These are phyloP conservation scores for Pristis pectinata DNA, from an alignment of 2,797 vertebrate species.

Conservation along the genomic window DNA sequence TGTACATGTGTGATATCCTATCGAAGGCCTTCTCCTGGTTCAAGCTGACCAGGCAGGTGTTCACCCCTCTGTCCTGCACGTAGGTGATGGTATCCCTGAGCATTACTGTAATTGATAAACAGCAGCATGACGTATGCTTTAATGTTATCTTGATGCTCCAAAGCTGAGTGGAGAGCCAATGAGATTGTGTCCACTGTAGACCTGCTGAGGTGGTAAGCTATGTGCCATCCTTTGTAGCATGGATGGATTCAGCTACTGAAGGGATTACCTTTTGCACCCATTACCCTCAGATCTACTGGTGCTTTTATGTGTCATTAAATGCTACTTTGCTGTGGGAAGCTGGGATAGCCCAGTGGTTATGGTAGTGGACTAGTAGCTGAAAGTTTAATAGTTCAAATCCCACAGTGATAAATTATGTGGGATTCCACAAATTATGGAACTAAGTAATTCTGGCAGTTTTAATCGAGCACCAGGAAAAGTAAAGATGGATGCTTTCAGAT, in stretches of 20 bases:
- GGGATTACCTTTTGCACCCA: not conserved
- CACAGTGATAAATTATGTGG: not conserved
- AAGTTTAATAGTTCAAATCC: not conserved
- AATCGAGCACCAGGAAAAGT: not conserved
- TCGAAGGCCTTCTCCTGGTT: no score
- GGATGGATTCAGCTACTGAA: not conserved
- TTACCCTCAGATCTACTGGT: not conserved
- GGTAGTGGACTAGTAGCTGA: not conserved
- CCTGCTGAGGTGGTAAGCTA: no score
- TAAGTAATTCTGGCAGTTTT: not conserved
- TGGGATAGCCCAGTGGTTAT: not conserved
- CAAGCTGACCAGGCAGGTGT: no score
- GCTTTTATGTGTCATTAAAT: not conserved
- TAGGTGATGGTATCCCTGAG: no score
- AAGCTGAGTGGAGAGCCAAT: no score
- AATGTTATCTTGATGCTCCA: no score
- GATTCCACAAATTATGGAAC: no score
- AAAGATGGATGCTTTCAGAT: not conserved
- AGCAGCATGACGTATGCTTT: no score
- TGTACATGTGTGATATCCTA: no score
- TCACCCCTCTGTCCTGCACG: no score
- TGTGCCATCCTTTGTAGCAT: not conserved
- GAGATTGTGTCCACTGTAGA: no score
- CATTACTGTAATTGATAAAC: no score
- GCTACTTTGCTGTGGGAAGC: not conserved